These are phyloP conservation scores for Pholis gunnellus DNA, from an alignment of 2,113 vertebrate genomes.

Conservation along the genomic window DNA sequence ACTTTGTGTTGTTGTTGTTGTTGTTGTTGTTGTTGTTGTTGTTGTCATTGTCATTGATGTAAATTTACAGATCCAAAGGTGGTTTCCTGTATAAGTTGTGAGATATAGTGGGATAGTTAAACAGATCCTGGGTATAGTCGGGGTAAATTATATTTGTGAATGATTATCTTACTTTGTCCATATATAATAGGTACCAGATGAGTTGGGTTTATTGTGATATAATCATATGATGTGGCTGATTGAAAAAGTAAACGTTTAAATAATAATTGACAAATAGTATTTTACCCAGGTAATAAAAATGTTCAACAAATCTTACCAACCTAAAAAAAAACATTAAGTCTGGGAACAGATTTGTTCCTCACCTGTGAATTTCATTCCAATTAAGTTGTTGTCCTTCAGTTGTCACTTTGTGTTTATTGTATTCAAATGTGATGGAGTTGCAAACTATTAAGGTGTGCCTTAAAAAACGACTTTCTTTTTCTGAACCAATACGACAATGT, in stretches of 20 bases:
- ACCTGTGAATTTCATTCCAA: constrained; percentile 41
- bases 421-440: constrained; percentile 69
- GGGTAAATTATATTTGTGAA: constrained; percentile 30
- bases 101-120: constrained; percentile 26
- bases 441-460: constrained; percentile 81
- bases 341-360: constrained; percentile 25
- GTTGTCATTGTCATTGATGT: constrained; percentile 57
- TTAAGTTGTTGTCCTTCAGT: constrained; percentile 52
- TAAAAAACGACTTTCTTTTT: constrained; percentile 77
- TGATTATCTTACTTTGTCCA: background rate
- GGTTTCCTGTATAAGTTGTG: constrained; percentile 51
- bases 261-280: constrained; percentile 18
- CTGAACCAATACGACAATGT: constrained; percentile 46
- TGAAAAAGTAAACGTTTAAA: background rate
- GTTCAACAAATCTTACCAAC: background rate
- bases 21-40: constrained; percentile 32
- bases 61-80: constrained; percentile 41
- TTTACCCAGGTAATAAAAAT: constrained; percentile 17
- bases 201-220: background rate
- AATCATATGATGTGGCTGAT: background rate
- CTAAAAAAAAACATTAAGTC: background rate
- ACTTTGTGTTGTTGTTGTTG: constrained; percentile 59
- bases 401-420: constrained; percentile 73
- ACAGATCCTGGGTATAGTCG: constrained; percentile 3
- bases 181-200: background rate